Evolutionary conservation across 2,888 invertebrate genomes (phyloP).

Genomic region (Chorisops tibialis): DNA sequence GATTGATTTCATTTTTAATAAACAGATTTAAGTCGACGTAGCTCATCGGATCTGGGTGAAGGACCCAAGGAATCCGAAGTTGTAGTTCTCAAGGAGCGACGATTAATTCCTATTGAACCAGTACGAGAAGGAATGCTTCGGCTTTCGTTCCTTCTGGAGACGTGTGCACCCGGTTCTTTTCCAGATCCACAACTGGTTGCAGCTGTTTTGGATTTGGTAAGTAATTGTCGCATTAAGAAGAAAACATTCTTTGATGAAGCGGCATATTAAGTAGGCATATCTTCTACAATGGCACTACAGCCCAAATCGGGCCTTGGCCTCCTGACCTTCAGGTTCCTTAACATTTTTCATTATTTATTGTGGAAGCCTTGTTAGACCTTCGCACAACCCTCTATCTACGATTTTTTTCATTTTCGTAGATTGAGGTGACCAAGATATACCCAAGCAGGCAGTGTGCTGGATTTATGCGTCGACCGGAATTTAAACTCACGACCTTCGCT

Average conservation of each 20-base stretch:
- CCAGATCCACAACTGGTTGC: constrained; percentile 96
- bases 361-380: too few species aligned
- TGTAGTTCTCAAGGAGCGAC: constrained; percentile 81
- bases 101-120: constrained; percentile 73
- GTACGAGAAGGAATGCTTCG: constrained; percentile 86
- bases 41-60: constrained; percentile 77
- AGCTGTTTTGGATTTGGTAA: constrained; percentile 88
- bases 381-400: too few species aligned
- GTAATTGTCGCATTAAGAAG: too few species aligned
- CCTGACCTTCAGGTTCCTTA: too few species aligned
- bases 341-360: too few species aligned
- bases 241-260: background rate
- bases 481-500: too few species aligned
- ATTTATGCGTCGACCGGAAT: too few species aligned
- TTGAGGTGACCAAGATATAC: too few species aligned
- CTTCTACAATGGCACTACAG: too few species aligned
- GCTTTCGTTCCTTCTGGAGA: constrained; percentile 89
- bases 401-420: too few species aligned
- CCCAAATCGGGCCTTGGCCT: too few species aligned
- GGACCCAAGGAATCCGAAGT: constrained; percentile 82
- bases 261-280: background rate
- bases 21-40: constrained; percentile 70
- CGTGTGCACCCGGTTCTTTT: constrained; percentile 91
- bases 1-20: constrained; percentile 26
- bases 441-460: too few species aligned